A percentile compares a stretch with the other conserved stretches of the same genome.
Conservation (phyloP, 2,888 invertebrate species). For the Dastarcus helophoroides region DNA sequence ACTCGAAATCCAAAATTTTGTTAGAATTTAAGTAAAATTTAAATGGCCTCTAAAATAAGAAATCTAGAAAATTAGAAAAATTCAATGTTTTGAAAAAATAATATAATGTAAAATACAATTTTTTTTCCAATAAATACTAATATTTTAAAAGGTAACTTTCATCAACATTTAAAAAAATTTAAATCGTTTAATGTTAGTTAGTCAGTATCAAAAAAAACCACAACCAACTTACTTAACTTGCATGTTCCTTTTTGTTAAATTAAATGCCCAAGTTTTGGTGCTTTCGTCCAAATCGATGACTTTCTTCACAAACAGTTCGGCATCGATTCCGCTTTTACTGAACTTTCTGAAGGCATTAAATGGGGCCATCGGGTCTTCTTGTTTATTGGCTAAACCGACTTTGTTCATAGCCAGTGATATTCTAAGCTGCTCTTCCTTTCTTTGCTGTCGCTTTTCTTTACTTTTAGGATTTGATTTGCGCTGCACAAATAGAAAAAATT, state of each 20-base stretch:
- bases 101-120: too few species aligned
- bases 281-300: constrained; percentile 46
- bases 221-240: constrained; percentile 56
- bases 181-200: not conserved
- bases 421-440: constrained; percentile 48
- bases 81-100: too few species aligned
- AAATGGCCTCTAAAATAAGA: too few species aligned
- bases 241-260: constrained; percentile 71
- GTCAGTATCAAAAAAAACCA: not conserved
- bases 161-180: too few species aligned
- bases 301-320: constrained; percentile 48
- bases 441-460: constrained; percentile 50
- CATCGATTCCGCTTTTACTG: constrained; percentile 46
- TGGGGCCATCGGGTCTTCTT: constrained; percentile 46
- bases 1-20: too few species aligned
- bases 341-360: constrained; percentile 52
- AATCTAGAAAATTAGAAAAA: constrained; percentile 5
- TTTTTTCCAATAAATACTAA: too few species aligned
- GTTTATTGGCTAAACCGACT: constrained; percentile 49
- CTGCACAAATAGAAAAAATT: too few species aligned
- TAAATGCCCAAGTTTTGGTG: constrained; percentile 57
- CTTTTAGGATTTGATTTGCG: constrained; percentile 44
- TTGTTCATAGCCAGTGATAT: constrained; percentile 48
- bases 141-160: too few species aligned
- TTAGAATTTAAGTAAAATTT: too few species aligned